Percentiles rank a stretch among this genome's conserved stretches.
phyloP scores from a whole-genome alignment of 1,140 invertebrate species.

The Aporrectodea caliginosa region DNA sequence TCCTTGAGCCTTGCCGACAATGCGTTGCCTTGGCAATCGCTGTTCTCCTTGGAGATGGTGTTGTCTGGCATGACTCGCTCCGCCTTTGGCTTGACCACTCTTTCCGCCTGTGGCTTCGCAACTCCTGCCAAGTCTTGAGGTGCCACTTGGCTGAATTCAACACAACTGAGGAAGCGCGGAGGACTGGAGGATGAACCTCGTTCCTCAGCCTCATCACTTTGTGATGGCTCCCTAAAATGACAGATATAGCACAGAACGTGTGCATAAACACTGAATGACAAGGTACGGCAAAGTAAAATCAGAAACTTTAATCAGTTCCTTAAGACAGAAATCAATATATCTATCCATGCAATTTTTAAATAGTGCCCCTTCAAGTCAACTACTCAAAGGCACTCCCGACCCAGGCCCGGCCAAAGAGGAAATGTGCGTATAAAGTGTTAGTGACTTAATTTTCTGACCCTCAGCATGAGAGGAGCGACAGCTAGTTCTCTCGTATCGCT shows the following conservation, averaged over 20 bases:
- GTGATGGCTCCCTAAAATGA: constrained; percentile 22
- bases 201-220: neutral
- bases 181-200: constrained; percentile 25
- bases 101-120: constrained; percentile 49
- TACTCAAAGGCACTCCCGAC: neutral
- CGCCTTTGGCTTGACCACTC: constrained; percentile 52
- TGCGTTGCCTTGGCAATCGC: neutral
- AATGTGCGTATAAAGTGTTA: no score
- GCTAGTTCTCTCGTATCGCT: no score
- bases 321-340: neutral
- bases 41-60: constrained; percentile 33
- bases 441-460: no score
- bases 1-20: neutral
- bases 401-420: no score
- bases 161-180: constrained; percentile 30
- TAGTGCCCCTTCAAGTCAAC: neutral
- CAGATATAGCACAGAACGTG: no score
- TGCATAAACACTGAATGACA: no score
- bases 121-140: constrained; percentile 40
- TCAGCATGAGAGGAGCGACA: no score
- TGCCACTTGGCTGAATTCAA: constrained; percentile 47
- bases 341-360: neutral
- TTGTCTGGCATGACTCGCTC: constrained; percentile 50
- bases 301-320: neutral
- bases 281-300: neutral